Evolutionary conservation across 2,797 vertebrate species (phyloP).

Genomic region (Lithobates sylvaticus): DNA sequence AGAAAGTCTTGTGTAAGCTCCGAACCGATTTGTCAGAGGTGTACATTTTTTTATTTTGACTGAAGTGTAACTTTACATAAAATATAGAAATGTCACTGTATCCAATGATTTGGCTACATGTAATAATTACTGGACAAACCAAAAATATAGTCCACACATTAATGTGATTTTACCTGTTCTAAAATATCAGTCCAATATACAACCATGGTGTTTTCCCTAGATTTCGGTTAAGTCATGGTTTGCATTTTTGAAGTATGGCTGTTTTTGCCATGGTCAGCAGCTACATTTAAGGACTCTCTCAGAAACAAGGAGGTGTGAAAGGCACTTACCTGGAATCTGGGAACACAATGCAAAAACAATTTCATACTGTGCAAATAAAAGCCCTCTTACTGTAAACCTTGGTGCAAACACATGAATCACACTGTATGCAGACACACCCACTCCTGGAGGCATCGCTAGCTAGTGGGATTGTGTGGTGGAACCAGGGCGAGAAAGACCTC

Average conservation of each 20-base stretch:
- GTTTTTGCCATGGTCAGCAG: not conserved
- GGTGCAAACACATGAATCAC: slow-evolving; percentile 60
- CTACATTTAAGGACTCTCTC: not conserved
- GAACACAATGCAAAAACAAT: slow-evolving; percentile 42
- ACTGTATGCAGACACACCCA: slow-evolving; percentile 59
- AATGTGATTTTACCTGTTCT: too few species aligned
- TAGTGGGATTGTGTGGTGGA: slow-evolving; percentile 56
- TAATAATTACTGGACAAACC: too few species aligned
- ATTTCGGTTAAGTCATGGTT: too few species aligned
- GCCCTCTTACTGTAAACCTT: slow-evolving; percentile 3
- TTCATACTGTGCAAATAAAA: not conserved
- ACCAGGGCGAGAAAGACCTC: slow-evolving; percentile 55
- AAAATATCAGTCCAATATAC: too few species aligned
- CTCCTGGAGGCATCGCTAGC: slow-evolving; percentile 57
- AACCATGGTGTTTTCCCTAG: too few species aligned
- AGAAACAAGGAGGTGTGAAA: slow-evolving; percentile 42
- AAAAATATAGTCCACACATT: too few species aligned
- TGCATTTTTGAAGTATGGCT: not conserved
- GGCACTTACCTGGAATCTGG: slow-evolving; percentile 53
- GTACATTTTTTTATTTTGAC: too few species aligned
- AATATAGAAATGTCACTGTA: too few species aligned
- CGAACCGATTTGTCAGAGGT: too few species aligned
- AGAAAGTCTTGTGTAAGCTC: too few species aligned
- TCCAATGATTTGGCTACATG: too few species aligned
- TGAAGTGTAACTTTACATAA: too few species aligned